Evolutionary conservation across 2,797 vertebrate genomes (phyloP).

Genomic region (Cygnus olor): DNA sequence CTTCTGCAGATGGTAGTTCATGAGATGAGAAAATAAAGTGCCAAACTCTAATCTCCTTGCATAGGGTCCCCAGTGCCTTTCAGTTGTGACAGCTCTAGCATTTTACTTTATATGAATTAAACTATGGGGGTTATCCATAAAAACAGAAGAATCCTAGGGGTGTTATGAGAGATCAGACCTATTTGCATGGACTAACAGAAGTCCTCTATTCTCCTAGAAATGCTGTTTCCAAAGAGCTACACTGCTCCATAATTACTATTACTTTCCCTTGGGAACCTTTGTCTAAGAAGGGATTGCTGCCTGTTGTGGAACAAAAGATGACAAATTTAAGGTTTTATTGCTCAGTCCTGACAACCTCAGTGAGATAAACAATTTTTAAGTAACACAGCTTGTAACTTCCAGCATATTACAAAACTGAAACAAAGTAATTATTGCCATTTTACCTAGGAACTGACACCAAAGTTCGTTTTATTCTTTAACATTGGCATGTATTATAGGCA

Average conservation of each 20-base stretch:
- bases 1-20: background rate
- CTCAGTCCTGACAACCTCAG: background rate
- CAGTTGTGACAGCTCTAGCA: background rate
- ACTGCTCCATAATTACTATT: background rate
- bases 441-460: background rate
- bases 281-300: background rate
- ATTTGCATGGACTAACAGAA: background rate
- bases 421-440: background rate
- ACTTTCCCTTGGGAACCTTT: background rate
- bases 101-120: background rate
- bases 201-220: background rate
- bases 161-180: background rate
- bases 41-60: background rate
- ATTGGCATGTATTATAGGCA: background rate
- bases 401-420: background rate
- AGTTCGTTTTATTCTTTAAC: background rate
- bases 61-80: background rate
- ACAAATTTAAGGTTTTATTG: background rate
- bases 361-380: background rate
- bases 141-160: background rate
- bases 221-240: background rate
- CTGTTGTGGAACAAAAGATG: background rate
- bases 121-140: background rate
- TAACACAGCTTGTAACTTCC: background rate
- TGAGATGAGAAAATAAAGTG: background rate